Evolutionary conservation across 2,113 vertebrate genomes (phyloP), one percentile per base, ranked within the genome.

Genomic region (Pangasianodon gigas): DNA sequence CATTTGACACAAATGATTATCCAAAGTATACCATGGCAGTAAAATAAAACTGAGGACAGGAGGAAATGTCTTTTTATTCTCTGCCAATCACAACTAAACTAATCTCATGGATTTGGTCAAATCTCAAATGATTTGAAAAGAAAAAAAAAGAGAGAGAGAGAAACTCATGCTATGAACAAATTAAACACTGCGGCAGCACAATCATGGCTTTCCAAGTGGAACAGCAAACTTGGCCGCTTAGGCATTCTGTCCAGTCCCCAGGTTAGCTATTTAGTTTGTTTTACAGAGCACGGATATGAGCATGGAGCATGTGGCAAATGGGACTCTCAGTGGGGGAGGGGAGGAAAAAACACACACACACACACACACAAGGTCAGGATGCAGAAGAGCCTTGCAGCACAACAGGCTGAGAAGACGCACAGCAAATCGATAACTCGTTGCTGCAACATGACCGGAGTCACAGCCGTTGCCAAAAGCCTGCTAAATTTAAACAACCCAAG

Each of bases 281-380:
- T 89, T 90, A 58, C 62, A 71, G 79, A 54, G 85, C 71, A 79
- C 7, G 37, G 37, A 56, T 46, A 32, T 80, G 79, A 89, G 62
- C 10, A 9, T 44, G 79, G 87, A 37, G 54, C 79, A 87, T 92
- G 86, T 29, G 84, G 86, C 84, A 91, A 93, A 92, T 54, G 88
- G 19, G 4, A 74, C 32, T 14, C 48, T 58, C 75, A 79, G 60
- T 87, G 67, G 79, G 87, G 85, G 69, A 82, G 24, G 10, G n/a
- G 32, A 4, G 11, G 14, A 37, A 37, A 71, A 14, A 13, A 37
- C 37, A 37, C 37, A 37, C 37, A 37, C 37, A 67, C 79, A 69
- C 86, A 67, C 77, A 86, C 41, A 69, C 44, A 85, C 86, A 91
- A 91, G 90, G 90, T 91, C 90, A 91, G 81, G 84, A 89, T n/a